Evolutionary conservation across 2,888 invertebrate genomes (phyloP), one percentile per base, ranked within the genome.

Genomic region (Idaea straminata): DNA sequence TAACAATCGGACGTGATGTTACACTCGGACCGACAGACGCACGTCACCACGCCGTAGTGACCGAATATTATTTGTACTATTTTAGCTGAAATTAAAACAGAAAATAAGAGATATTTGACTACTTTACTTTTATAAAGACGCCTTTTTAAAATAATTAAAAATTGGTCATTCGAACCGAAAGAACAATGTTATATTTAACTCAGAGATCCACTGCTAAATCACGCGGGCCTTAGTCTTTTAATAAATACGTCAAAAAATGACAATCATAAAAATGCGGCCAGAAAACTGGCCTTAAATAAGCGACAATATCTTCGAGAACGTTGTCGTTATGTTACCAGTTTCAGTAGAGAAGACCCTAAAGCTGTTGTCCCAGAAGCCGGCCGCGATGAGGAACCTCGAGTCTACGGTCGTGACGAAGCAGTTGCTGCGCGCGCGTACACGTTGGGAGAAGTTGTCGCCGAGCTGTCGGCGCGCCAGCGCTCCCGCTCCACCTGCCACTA

Each of bases 301-400:
- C n/a, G n/a, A n/a, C 13, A 58, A 35, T 3, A 6, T 61, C 1
- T 15, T 47, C 10, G 58, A 58, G 5, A 58, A n/a, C n/a, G 65
- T 61, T n/a, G 16, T 7, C 0, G n/a, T 16, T 57, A 57, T 7
- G 13, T 16, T 15, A 97, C 98, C 98, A 68, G 98, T 97, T 84
- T 99, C 99, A 0, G 99, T 98, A 61, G 97, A 97, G 90, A 99
- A 99, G 16, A 99, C 98, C 6, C 99, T 93, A 93, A 99, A 99
- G 89, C 99, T 99, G 91, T 99, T 99, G 88, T 99, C 99, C 98
- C 99, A 99, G 93, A 99, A 99, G 64, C 99, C 99, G 83, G 99
- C 98, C 0, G 99, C 99, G 73, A 99, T 97, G 74, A 99, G 95
- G 91, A 98, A 99, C 72, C 98, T 95, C 81, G 98, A 98, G 91